phyloP scores from a whole-genome alignment of 2,797 vertebrate genomes.

The Silurus aristotelis region DNA sequence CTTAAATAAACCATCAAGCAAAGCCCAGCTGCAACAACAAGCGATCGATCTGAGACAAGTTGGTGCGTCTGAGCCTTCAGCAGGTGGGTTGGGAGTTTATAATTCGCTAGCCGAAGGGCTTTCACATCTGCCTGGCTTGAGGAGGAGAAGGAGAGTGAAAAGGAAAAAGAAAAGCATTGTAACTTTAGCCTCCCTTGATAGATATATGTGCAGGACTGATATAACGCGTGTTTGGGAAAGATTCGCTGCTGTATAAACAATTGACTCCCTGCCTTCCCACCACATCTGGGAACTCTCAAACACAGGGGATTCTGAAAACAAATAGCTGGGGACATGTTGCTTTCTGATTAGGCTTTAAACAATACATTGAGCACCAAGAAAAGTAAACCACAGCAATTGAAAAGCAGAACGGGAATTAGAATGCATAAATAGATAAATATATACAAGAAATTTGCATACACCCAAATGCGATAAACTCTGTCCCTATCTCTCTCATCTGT shows the following conservation, averaged over 20 bases:
- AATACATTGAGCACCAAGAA: slow-evolving; percentile 76
- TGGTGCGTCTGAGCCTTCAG: slow-evolving; percentile 90
- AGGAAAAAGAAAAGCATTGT: slow-evolving; percentile 63
- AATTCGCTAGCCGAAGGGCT: slow-evolving; percentile 82
- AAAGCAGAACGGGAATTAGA: slow-evolving; percentile 62
- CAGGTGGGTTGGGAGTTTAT: slow-evolving; percentile 90
- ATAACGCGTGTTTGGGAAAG: slow-evolving; percentile 81
- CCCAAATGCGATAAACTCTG: neutral
- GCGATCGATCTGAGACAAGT: slow-evolving; percentile 95
- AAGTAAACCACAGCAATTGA: slow-evolving; percentile 60
- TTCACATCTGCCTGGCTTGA: slow-evolving; percentile 80
- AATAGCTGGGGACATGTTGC: slow-evolving; percentile 83
- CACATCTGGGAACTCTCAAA: slow-evolving; percentile 84
- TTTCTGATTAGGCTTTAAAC: slow-evolving; percentile 83
- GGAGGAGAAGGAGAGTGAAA: slow-evolving; percentile 61
- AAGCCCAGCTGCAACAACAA: slow-evolving; percentile 98
- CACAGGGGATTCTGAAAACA: slow-evolving; percentile 74
- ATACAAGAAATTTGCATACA: too few relatives aligned
- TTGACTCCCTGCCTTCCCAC: slow-evolving; percentile 80
- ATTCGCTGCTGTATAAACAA: slow-evolving; percentile 84
- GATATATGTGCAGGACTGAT: slow-evolving; percentile 77
- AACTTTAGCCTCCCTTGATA: slow-evolving; percentile 82
- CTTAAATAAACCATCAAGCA: slow-evolving; percentile 97
- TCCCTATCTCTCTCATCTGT: slow-evolving; percentile 1
- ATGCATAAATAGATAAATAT: slow-evolving; percentile 33